A percentile compares a stretch with the other conserved stretches of the same genome.
phyloP scores from a whole-genome alignment of 2,888 invertebrate genomes.

The Cerastoderma edule region DNA sequence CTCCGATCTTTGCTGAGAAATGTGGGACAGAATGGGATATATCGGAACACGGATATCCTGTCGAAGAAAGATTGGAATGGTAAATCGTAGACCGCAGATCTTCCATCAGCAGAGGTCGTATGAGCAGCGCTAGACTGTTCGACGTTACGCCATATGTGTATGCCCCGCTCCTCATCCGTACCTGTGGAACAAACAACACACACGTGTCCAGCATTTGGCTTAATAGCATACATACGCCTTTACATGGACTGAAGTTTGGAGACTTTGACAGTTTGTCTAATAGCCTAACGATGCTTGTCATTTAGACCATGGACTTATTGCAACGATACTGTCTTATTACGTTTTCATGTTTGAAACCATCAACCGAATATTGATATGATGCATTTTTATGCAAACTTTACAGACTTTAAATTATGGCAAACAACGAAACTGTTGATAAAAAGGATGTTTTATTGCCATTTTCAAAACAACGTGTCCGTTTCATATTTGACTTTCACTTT shows the following conservation, averaged over 20 bases:
- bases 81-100: conserved; percentile 77
- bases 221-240: neutral
- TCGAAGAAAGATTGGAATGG: conserved; percentile 70
- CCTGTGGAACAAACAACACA: conserved; percentile 85
- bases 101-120: neutral
- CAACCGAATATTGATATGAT: too few species aligned
- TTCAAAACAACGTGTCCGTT: too few species aligned
- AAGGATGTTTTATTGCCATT: too few species aligned
- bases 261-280: neutral
- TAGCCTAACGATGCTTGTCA: neutral
- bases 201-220: too few species aligned
- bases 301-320: neutral
- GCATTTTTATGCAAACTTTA: too few species aligned
- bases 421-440: too few species aligned
- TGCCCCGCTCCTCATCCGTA: conserved; percentile 89
- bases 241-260: neutral
- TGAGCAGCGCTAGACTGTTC: neutral
- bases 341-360: neutral
- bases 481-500: conserved; percentile 1
- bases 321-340: neutral
- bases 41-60: conserved; percentile 56
- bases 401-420: too few species aligned
- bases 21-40: conserved; percentile 70
- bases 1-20: conserved; percentile 27
- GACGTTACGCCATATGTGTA: conserved; percentile 88